Evolutionary conservation across 37 sponge, comb jelly and placozoan genomes (phyloP), one percentile per base, ranked within the genome.

Genomic region (Theonella swinhoei): DNA sequence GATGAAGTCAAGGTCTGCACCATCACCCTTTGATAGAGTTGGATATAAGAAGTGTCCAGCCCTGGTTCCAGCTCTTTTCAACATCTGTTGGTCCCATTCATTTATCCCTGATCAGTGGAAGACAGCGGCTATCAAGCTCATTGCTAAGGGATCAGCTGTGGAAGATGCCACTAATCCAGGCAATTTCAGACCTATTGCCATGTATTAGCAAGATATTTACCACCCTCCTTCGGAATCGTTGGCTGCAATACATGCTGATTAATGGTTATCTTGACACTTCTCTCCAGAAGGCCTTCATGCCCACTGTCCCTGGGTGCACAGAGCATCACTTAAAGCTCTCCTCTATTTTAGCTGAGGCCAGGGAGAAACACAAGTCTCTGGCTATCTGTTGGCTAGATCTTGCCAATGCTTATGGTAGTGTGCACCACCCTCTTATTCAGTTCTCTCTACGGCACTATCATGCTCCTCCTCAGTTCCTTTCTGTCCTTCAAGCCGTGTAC

Each of bases 221-320:
- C 63, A 8, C 62, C 32, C 23, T 77, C 60, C 77, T 60, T 5
- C 58, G 41, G 29, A 24, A 33, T 23, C 37, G 77, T 40, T 77
- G 77, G 77, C 37, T 61, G 23, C 14, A 26, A 11, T 77, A 61
- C 77, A 77, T 77, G 77, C 2, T 32, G 23, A 31, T 19, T 36
- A 77, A 77, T 42, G 34, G 77, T 26, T 77, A 77, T 63, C 77
- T 77, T 2, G 41, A 77, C 63, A 77, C n/a, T n/a, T n/a, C n/a
- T n/a, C n/a, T n/a, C n/a, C n/a, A n/a, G n/a, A n/a, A n/a, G n/a
- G 42, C n/a, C n/a, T 39, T 60, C 65, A 64, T 79, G 42, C 66
- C 29, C 28, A 65, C 59, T 24, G 34, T 65, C 42, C 79, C 79
- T 11, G 79, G 79, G 8, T 79, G 79, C 67, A 79, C 79, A 23